Percentiles rank a stretch among this genome's conserved stretches.
Evolutionary conservation across 2,888 invertebrate genomes (phyloP).

Genomic region (Xanthorhoe spadicearia): DNA sequence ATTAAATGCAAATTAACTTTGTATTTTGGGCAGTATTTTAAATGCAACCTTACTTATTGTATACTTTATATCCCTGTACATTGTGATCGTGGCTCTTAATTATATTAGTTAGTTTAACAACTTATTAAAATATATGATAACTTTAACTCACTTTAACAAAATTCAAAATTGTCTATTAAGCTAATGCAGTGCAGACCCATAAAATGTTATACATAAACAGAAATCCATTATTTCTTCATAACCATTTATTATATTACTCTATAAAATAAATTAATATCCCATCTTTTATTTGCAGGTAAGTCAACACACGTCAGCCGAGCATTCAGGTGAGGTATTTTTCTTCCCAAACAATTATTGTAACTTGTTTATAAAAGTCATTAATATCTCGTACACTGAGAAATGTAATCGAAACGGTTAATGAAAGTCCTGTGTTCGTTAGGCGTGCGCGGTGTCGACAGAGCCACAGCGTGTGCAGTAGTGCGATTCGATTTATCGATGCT

Average conservation of each 20-base stretch:
- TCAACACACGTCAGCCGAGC: slow-evolving; percentile 41
- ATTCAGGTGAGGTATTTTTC: slow-evolving; percentile 50
- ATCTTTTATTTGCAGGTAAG: slow-evolving; percentile 61
- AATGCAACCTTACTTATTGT: background rate
- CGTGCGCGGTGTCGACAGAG: slow-evolving; percentile 55
- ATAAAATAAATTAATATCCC: slow-evolving; percentile 36
- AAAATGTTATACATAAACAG: background rate
- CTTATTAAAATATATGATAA: background rate
- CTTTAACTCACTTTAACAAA: too few relatives aligned
- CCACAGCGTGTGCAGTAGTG: slow-evolving; percentile 24
- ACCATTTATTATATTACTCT: slow-evolving; percentile 9
- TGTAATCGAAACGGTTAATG: slow-evolving; percentile 70
- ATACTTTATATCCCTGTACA: background rate
- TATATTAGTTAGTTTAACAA: background rate
- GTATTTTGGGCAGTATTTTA: background rate
- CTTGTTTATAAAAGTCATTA: slow-evolving; percentile 73
- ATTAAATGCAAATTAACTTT: slow-evolving; percentile 33
- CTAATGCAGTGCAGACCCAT: background rate
- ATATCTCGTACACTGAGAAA: slow-evolving; percentile 62
- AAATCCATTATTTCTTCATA: slow-evolving; percentile 2
- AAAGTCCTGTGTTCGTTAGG: slow-evolving; percentile 70
- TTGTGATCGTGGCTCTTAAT: background rate
- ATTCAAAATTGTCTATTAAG: too few relatives aligned
- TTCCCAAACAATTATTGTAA: slow-evolving; percentile 62
- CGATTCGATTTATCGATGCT: slow-evolving; percentile 64